Percentiles rank a stretch among this genome's conserved stretches.
Conservation (phyloP, 2,113 vertebrate species). For the Spermophilus dauricus region DNA sequence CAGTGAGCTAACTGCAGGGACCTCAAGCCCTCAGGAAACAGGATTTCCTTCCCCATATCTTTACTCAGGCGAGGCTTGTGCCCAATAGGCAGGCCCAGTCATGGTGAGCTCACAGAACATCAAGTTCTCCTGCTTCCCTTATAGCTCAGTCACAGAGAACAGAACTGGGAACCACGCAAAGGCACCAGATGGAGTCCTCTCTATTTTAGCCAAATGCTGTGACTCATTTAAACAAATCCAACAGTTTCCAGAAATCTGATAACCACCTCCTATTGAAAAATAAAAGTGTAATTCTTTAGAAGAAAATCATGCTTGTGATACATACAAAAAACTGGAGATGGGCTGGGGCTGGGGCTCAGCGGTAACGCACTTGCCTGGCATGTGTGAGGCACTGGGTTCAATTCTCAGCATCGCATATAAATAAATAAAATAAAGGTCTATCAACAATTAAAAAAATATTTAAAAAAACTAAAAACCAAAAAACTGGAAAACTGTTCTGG, state of each 20-base stretch:
- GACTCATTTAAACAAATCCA: constrained; percentile 82
- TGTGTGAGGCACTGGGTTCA: too few species aligned
- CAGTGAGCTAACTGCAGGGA: neutral
- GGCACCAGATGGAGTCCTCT: constrained; percentile 81
- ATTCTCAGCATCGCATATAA: too few species aligned
- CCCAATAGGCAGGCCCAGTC: neutral
- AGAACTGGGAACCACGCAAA: constrained; percentile 77
- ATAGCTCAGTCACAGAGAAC: constrained; percentile 55
- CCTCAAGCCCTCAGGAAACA: neutral
- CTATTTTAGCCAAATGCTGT: constrained; percentile 80
- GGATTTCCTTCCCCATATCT: neutral
- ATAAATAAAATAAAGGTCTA: too few species aligned
- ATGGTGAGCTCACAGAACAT: constrained; percentile 44
- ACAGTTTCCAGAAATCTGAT: constrained; percentile 75
- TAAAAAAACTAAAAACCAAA: neutral
- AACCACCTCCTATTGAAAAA: constrained; percentile 72
- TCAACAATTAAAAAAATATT: too few species aligned
- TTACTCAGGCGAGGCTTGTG: neutral
- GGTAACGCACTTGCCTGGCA: too few species aligned
- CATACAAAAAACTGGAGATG: neutral
- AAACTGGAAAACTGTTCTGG: neutral
- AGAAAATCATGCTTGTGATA: constrained; percentile 46
- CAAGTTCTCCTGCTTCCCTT: constrained; percentile 66
- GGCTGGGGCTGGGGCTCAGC: too few species aligned
- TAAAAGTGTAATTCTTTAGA: constrained; percentile 71